Conservation (phyloP, 2,113 vertebrate genomes). For the Bubo scandiacus region DNA sequence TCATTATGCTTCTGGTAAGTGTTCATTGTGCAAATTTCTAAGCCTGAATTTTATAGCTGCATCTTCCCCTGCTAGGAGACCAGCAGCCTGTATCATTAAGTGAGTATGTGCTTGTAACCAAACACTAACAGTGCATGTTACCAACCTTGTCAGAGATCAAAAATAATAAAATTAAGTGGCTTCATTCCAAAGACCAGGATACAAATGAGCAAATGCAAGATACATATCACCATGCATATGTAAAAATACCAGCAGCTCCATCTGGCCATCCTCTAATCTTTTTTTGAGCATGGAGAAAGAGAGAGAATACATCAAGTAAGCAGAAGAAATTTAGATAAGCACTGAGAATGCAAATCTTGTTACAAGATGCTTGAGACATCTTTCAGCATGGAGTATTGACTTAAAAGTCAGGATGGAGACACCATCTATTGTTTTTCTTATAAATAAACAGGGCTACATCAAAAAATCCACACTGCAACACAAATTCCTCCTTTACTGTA, state of each 20-base stretch:
- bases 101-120: background rate
- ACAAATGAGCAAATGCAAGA: background rate
- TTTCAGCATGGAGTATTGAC: background rate
- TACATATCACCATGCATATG: accelerated
- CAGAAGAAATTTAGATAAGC: background rate
- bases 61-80: background rate
- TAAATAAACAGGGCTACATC: background rate
- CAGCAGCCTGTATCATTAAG: background rate
- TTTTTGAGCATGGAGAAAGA: background rate
- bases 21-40: background rate
- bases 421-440: background rate
- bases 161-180: background rate
- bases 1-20: background rate
- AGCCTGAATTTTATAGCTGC: background rate
- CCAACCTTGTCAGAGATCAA: background rate
- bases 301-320: background rate
- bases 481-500: background rate
- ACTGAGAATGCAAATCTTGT: background rate
- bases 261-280: background rate
- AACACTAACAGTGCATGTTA: background rate
- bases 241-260: background rate
- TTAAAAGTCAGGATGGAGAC: background rate
- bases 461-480: background rate
- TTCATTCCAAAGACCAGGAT: background rate
- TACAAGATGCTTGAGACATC: background rate